Evolutionary conservation across 2,888 invertebrate genomes (phyloP), one percentile per base, ranked within the genome.

Genomic region (Cosmorhoe ocellata): DNA sequence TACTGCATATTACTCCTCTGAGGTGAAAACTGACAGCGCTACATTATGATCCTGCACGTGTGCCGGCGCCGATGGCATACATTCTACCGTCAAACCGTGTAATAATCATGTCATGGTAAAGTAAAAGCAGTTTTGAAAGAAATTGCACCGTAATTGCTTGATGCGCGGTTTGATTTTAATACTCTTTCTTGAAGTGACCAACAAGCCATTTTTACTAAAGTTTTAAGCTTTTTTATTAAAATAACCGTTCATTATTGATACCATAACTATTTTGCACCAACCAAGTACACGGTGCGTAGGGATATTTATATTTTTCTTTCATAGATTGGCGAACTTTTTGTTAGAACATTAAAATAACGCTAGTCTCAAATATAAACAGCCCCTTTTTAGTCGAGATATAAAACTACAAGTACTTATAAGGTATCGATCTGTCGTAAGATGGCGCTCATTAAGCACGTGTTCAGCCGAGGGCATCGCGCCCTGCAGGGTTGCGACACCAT

Each of bases 391-490:
- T 7, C 14, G 22, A 18, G 12, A 18, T 8, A 27, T 47, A 46
- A 26, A 39, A 39, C 33, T 12, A 34, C 33, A 34, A 73, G 75
- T 73, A n/a, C n/a, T n/a, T n/a, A 70, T 67, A 61, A 71, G 68
- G 66, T 70, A 76, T 77, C 73, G 79, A 81, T 83, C 76, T 72
- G 64, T 69, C 67, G 70, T 75, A 74, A 81, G 85, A 84, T 81
- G 70, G 44, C 70, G 68, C 71, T 81, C 84, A 82, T 83, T 85
- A 84, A 74, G 81, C 87, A 87, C 87, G 87, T 88, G 88, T 84
- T 77, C 69, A 61, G 85, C 86, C 83, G 66, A 63, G 70, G 84
- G 86, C 76, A 48, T 43, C 61, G 59, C 63, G 63, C 48, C 47
- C 67, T 42, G 31, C 42, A 73, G 73, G 67, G 71, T 67, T 74